These are phyloP conservation scores for Andrena bucephala DNA, from an alignment of 2,888 invertebrate genomes.

Conservation along the genomic window DNA sequence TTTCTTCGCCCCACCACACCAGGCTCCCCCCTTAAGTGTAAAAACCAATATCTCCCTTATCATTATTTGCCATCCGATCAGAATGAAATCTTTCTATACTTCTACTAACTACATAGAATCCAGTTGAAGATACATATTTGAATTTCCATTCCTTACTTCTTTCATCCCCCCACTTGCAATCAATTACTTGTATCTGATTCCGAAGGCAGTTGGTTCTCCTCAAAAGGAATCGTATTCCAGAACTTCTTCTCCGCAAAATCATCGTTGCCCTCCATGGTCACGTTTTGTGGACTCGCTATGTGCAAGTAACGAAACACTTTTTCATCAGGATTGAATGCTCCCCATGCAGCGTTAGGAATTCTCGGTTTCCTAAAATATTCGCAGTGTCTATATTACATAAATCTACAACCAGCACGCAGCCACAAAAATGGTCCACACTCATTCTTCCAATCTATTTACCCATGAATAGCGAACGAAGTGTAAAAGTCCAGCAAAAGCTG, in stretches of 20 bases:
- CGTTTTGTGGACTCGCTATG: not conserved
- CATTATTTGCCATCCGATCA: too few species aligned
- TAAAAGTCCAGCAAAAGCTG: constrained; percentile 86
- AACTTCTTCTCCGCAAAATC: constrained; percentile 20
- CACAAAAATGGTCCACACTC: too few species aligned
- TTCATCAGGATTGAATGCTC: not conserved
- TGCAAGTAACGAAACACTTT: constrained; percentile 9
- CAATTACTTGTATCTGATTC: not conserved
- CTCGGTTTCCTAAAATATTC: constrained; percentile 18
- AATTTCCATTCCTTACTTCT: not conserved
- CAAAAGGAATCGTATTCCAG: constrained; percentile 21
- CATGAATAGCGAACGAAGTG: constrained; percentile 86
- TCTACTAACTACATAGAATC: not conserved
- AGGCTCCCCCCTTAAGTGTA: too few species aligned
- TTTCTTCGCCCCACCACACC: too few species aligned
- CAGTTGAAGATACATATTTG: not conserved
- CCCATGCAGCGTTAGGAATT: not conserved
- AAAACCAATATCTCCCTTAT: too few species aligned
- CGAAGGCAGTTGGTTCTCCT: constrained; percentile 10
- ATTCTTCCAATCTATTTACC: constrained; percentile 81
- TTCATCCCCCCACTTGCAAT: not conserved
- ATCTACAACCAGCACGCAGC: not conserved
- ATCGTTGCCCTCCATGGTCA: not conserved
- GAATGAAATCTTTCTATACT: not conserved
- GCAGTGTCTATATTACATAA: not conserved